Evolutionary conservation across 2,797 vertebrate species (phyloP).

Genomic region (Dromococcyx pavoninus): DNA sequence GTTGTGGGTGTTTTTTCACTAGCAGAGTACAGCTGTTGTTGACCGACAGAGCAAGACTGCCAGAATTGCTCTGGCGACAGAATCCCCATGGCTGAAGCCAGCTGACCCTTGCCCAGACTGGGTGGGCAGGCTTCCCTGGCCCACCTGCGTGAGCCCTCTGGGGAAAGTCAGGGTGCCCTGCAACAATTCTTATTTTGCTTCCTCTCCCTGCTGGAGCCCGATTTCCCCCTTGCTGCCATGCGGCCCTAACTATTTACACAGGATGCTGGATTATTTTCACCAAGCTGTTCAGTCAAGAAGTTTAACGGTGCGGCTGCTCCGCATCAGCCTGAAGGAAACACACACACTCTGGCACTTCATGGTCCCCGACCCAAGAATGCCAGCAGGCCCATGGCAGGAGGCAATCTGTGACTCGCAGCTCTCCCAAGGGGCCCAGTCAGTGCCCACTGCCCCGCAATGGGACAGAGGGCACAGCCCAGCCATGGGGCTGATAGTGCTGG

Average conservation of each 20-base stretch:
- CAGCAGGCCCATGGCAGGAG: no score
- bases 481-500: no score
- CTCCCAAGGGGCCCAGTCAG: no score
- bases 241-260: not conserved
- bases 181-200: not conserved
- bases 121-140: not conserved
- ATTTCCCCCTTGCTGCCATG: not conserved
- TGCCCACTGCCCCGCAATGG: no score
- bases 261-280: not conserved
- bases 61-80: not conserved
- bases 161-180: fast-evolving
- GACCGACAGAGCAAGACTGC: not conserved
- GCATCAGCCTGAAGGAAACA: not conserved
- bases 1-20: not conserved
- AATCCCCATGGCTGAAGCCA: not conserved
- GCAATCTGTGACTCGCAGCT: no score
- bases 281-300: not conserved
- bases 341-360: not conserved
- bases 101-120: not conserved
- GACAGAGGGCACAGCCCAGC: no score
- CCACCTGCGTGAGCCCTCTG: not conserved
- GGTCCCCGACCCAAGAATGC: not conserved
- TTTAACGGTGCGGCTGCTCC: not conserved
- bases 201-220: not conserved
- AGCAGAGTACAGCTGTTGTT: not conserved